A percentile compares a stretch with the other conserved stretches of the same genome.
These are phyloP conservation scores for Zoroaster sp. DNA, from an alignment of 53 echinoderm and acorn worm species.

Conservation along the genomic window DNA sequence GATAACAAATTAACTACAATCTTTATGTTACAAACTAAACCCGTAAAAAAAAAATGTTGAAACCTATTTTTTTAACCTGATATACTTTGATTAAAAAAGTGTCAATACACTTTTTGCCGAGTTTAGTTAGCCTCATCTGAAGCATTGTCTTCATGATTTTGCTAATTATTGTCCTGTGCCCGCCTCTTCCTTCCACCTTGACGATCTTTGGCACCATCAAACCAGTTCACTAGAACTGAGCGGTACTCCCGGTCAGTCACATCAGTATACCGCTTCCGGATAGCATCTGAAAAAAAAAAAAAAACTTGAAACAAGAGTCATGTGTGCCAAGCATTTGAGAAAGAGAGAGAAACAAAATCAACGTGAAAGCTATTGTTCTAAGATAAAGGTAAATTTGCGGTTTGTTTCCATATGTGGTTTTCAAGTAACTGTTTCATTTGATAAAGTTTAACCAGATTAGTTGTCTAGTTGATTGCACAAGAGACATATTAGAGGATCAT, in stretches of 20 bases:
- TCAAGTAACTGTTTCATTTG: background rate
- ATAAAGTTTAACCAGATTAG: background rate
- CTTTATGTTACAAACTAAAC: too few species aligned
- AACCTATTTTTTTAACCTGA: too few species aligned
- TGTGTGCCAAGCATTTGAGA: background rate
- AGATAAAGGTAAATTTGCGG: background rate
- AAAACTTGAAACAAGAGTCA: background rate
- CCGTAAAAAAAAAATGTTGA: too few species aligned
- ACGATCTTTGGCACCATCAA: background rate
- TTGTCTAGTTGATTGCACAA: background rate
- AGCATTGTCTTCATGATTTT: too few species aligned
- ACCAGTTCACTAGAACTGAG: background rate
- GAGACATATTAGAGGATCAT: background rate
- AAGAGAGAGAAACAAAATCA: background rate
- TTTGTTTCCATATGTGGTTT: background rate
- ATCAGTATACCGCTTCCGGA: background rate
- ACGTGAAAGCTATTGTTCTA: background rate
- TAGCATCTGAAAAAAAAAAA: background rate
- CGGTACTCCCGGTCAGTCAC: background rate
- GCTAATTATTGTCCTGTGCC: too few species aligned
- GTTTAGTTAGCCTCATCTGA: too few species aligned
- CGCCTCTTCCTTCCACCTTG: background rate
- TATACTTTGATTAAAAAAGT: too few species aligned
- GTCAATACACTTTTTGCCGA: too few species aligned
- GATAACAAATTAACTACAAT: too few species aligned